These are phyloP conservation scores for Tenualosa ilisha DNA, from an alignment of 2,797 vertebrate species.

Conservation along the genomic window DNA sequence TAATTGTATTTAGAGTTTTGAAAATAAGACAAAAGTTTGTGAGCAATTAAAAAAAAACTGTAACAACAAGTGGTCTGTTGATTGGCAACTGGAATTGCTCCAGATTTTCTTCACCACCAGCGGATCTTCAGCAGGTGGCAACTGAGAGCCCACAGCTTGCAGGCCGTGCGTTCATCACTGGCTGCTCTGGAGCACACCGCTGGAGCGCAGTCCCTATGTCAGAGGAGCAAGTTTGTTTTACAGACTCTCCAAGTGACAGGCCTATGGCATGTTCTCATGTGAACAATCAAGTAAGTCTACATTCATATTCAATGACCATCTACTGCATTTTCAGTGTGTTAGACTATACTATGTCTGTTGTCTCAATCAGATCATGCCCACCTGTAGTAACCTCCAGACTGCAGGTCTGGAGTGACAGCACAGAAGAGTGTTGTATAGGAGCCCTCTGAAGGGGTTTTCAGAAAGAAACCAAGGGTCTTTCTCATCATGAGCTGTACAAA, in stretches of 20 bases:
- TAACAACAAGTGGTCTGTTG: too few species aligned
- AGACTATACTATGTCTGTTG: not conserved
- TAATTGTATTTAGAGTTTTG: too few species aligned
- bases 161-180: slow-evolving; percentile 65
- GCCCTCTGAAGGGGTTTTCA: slow-evolving; percentile 70
- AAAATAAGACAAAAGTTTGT: too few species aligned
- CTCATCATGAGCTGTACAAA: slow-evolving; percentile 53
- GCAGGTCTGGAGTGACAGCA: slow-evolving; percentile 64
- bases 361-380: slow-evolving; percentile 46
- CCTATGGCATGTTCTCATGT: not conserved
- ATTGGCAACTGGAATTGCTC: not conserved
- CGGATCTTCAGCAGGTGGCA: slow-evolving; percentile 72
- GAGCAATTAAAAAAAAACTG: too few species aligned
- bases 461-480: slow-evolving; percentile 50
- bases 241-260: not conserved
- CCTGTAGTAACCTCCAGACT: slow-evolving; percentile 70
- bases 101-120: slow-evolving; percentile 64
- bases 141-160: slow-evolving; percentile 75
- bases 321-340: not conserved
- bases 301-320: not conserved
- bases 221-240: not conserved
- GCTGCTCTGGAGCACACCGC: slow-evolving; percentile 60
- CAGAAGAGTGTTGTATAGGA: slow-evolving; percentile 70
- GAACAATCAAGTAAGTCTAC: not conserved
- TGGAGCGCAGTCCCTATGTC: slow-evolving; percentile 63